Evolutionary conservation across 2,797 vertebrate species (phyloP).

Genomic region (Moxostoma hubbsi): DNA sequence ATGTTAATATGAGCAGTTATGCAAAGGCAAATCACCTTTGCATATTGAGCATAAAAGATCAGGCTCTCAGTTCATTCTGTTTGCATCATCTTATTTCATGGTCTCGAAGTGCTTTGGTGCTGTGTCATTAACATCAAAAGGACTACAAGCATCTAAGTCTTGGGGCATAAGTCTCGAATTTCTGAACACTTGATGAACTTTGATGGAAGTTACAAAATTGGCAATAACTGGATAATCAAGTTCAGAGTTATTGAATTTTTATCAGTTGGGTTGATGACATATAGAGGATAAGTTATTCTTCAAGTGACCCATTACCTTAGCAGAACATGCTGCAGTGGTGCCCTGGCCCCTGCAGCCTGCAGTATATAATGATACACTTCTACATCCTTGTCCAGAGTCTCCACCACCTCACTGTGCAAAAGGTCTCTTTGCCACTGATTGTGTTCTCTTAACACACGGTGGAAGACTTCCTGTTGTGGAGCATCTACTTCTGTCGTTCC

Average conservation of each 20-base stretch:
- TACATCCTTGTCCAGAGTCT: slow-evolving; percentile 71
- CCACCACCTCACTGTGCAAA: slow-evolving; percentile 69
- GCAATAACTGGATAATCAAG: too few relatives aligned
- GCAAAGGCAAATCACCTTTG: slow-evolving; percentile 8
- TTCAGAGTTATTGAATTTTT: not conserved
- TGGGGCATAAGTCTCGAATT: not conserved
- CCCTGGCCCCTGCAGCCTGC: slow-evolving; percentile 65
- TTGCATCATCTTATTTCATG: not conserved
- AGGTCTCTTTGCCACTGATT: slow-evolving; percentile 74
- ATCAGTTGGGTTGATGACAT: not conserved
- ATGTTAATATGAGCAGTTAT: slow-evolving; percentile 14
- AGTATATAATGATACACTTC: slow-evolving; percentile 78
- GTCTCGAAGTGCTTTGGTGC: not conserved
- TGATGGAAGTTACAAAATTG: not conserved
- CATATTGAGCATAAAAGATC: not conserved
- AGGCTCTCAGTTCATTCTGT: slow-evolving; percentile 5
- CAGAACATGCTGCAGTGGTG: slow-evolving; percentile 75
- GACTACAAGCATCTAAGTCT: not conserved
- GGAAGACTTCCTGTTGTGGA: slow-evolving; percentile 72
- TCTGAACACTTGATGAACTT: not conserved
- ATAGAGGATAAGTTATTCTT: not conserved
- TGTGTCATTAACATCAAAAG: slow-evolving; percentile 2
- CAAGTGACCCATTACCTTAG: slow-evolving; percentile 73
- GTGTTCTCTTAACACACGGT: slow-evolving; percentile 75
- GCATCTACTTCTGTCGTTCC: slow-evolving; percentile 75